These are phyloP conservation scores for Otocyon megalotis DNA, from an alignment of 2,113 vertebrate species.

Conservation along the genomic window DNA sequence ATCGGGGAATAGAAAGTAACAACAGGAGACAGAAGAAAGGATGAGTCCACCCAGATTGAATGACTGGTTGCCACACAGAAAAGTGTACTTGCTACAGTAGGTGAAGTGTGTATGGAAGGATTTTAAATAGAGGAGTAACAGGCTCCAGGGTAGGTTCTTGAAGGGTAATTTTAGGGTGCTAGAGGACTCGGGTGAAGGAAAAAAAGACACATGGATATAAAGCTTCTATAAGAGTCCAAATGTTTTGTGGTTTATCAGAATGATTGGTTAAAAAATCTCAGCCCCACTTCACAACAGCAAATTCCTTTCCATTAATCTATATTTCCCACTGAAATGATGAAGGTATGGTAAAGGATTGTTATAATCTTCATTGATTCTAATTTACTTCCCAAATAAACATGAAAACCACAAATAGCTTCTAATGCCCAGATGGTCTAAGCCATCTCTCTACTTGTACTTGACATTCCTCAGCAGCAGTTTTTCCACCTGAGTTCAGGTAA, in stretches of 20 bases:
- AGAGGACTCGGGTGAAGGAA: not conserved
- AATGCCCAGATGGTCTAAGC: not conserved
- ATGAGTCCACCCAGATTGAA: not conserved
- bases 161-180: not conserved
- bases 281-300: not conserved
- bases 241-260: not conserved
- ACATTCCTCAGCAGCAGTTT: not conserved
- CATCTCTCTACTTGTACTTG: not conserved
- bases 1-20: not conserved
- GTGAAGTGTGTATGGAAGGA: not conserved
- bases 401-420: not conserved
- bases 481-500: constrained; percentile 18
- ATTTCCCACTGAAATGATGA: not conserved
- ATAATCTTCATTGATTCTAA: not conserved
- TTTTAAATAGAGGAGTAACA: not conserved
- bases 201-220: not conserved
- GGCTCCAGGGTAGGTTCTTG: not conserved
- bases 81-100: not conserved
- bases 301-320: not conserved
- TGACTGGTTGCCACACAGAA: not conserved
- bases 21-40: not conserved
- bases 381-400: constrained; percentile 45
- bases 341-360: not conserved
- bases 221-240: not conserved
- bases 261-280: not conserved